Evolutionary conservation across 2,113 vertebrate species (phyloP).

Genomic region (Lates calcarifer): DNA sequence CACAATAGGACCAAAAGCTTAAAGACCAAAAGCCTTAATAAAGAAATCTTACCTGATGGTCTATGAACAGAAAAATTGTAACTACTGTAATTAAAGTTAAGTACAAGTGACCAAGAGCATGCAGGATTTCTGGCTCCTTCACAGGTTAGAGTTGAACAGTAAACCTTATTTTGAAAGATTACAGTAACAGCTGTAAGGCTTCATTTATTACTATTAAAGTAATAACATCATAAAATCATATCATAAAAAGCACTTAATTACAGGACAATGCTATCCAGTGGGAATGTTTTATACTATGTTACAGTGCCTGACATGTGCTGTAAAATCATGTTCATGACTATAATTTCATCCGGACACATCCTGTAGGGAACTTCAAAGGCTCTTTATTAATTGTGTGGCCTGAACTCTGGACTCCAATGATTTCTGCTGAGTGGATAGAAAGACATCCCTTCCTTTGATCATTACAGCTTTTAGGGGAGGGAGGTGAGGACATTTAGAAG

Average conservation of each 20-base stretch:
- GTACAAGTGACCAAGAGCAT: neutral
- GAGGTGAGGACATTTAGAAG: slow-evolving; percentile 65
- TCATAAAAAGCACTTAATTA: neutral
- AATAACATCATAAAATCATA: neutral
- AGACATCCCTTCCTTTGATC: slow-evolving; percentile 70
- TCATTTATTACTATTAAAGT: neutral
- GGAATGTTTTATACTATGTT: neutral
- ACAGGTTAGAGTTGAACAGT: neutral
- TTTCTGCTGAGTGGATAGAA: slow-evolving; percentile 65
- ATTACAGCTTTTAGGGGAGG: slow-evolving; percentile 41
- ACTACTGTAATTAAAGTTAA: neutral
- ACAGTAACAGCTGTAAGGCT: neutral
- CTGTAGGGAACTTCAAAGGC: slow-evolving; percentile 63
- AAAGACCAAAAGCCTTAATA: too few relatives aligned
- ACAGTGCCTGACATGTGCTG: neutral
- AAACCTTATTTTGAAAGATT: neutral
- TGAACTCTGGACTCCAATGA: slow-evolving; percentile 46
- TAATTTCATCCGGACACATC: slow-evolving; percentile 36
- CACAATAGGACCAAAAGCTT: too few relatives aligned
- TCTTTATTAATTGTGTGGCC: slow-evolving; percentile 61
- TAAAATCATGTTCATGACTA: slow-evolving; percentile 20
- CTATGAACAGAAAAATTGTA: neutral
- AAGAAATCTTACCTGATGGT: too few relatives aligned
- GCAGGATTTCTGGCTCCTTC: neutral
- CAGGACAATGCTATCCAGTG: neutral